Percentiles rank a stretch among this genome's conserved stretches.
Conservation (phyloP, 1,140 invertebrate species). For the Drosophila elegans region DNA sequence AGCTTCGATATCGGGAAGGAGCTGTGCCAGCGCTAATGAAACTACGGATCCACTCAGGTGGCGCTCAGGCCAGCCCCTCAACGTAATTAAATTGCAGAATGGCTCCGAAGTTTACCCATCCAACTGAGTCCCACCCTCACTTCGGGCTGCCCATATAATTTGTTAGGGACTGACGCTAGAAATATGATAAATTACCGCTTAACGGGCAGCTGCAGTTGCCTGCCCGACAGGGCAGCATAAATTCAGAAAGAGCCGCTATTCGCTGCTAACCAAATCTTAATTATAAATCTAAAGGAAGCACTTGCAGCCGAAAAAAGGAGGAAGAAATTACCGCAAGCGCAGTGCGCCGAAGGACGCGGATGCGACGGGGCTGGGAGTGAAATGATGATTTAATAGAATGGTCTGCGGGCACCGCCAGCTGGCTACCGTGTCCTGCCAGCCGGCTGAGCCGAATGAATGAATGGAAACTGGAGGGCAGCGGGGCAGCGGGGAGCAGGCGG, state of each 20-base stretch:
- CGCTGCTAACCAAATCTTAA: slow-evolving; percentile 82
- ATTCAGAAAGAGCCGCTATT: slow-evolving; percentile 55
- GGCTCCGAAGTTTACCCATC: slow-evolving; percentile 37
- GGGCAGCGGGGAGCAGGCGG: slow-evolving; percentile 34
- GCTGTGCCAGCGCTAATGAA: not conserved
- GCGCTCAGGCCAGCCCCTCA: slow-evolving; percentile 23
- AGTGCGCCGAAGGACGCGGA: slow-evolving; percentile 43
- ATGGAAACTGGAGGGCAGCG: slow-evolving; percentile 49
- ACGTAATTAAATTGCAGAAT: slow-evolving; percentile 67
- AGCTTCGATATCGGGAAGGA: not conserved
- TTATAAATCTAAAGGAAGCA: slow-evolving; percentile 84
- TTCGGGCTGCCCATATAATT: slow-evolving; percentile 43
- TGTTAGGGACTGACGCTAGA: slow-evolving; percentile 48
- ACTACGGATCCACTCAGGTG: slow-evolving; percentile 26
- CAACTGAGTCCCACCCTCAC: slow-evolving; percentile 8
- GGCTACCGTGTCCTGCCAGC: slow-evolving; percentile 47
- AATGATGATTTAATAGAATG: slow-evolving; percentile 84
- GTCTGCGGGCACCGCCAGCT: slow-evolving; percentile 81
- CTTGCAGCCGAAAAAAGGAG: slow-evolving; percentile 57
- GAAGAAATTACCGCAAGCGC: slow-evolving; percentile 68
- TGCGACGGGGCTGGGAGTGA: slow-evolving; percentile 42
- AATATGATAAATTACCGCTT: slow-evolving; percentile 78
- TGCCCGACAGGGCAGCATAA: slow-evolving; percentile 35
- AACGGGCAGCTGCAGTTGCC: slow-evolving; percentile 57
- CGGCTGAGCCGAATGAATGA: slow-evolving; percentile 77